Evolutionary conservation across 2,797 vertebrate genomes (phyloP), one percentile per base, ranked within the genome.

Genomic region (Remorina albescens): DNA sequence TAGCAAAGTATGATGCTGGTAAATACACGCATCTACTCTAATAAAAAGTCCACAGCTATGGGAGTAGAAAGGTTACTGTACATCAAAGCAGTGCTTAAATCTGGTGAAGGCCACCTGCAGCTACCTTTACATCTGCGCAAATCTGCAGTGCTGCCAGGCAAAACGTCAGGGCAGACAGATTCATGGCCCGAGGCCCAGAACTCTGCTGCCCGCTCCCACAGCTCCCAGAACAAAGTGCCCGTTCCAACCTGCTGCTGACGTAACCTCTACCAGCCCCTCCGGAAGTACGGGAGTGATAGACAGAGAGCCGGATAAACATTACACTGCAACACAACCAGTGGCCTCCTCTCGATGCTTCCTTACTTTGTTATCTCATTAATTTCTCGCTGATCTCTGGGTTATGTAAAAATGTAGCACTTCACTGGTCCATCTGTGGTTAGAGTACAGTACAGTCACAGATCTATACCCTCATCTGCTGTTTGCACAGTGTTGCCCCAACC

Each of bases 181-280:
- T 66, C 61, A 41, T 89, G 89, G 90, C 86, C 71, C n/a, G 0
- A 36, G 16, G 90, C 89, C 88, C 83, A 88, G 88, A 87, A 78
- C 59, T 64, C 58, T 80, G 76, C 81, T n/a, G 58, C 77, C 34
- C 32, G 2, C 78, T 74, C 83, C 71, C 41, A 39, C 25, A 67
- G 57, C 76, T 80, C 41, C 41, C 41, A 19, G 41, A 44, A 16
- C 61, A 60, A 46, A 67, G 69, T 37, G 63, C 39, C 55, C 15
- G 63, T 81, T 81, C 74, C 61, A 76, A 28, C 65, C 73, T 60
- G 70, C 77, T 74, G 75, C 53, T 70, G 19, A 44, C 46, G 53
- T 67, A 74, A 75, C 79, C 76, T 71, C 72, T 32, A 64, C 47
- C 68, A 70, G 18, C 64, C n/a, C 73, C 18, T 80, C 54, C 32